Conservation (phyloP, 2,797 vertebrate species). For the Okamejei kenojei region DNA sequence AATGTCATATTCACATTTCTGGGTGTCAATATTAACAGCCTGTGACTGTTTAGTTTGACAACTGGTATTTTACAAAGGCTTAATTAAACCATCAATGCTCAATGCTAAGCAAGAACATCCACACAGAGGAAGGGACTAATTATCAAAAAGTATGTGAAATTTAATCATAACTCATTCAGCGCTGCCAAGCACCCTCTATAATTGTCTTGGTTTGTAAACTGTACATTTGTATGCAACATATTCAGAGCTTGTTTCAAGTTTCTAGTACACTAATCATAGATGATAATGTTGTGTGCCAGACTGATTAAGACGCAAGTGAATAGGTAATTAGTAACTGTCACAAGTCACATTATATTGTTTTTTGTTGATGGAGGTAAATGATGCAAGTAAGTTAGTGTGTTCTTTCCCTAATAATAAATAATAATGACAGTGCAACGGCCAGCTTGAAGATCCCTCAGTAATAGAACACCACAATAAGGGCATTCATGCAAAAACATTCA, state of each 20-base stretch:
- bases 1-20: not conserved
- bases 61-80: not conserved
- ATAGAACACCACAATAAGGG: not conserved
- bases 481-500: not conserved
- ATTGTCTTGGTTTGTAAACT: not conserved
- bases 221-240: not conserved
- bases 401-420: not conserved
- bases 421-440: not conserved
- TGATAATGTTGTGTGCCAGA: not conserved
- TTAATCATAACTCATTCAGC: slow-evolving; percentile 3
- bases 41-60: not conserved
- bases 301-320: not conserved
- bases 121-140: not conserved
- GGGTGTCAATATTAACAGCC: not conserved
- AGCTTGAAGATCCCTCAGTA: not conserved
- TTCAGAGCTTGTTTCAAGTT: not conserved
- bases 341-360: not conserved
- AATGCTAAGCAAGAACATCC: not conserved
- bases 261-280: no score
- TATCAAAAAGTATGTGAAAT: not conserved
- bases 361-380: not conserved
- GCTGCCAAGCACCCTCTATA: not conserved
- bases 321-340: not conserved
- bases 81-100: not conserved
- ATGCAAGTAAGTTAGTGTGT: not conserved